Evolutionary conservation across 2,888 invertebrate species (phyloP).

Genomic region (Drosophila neotestacea): DNA sequence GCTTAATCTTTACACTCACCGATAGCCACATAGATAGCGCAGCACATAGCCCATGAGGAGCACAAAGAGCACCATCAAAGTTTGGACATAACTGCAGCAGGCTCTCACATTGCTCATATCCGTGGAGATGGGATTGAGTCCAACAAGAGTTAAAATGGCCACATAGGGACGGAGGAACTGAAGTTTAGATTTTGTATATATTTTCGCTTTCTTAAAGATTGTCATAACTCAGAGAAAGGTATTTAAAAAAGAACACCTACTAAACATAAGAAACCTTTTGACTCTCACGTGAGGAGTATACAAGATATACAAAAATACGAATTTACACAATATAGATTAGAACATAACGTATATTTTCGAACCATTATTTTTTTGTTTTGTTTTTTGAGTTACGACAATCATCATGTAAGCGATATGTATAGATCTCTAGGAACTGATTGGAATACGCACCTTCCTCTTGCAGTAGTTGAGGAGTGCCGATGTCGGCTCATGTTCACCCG

Average conservation of each 20-base stretch:
- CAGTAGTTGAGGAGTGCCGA: constrained; percentile 93
- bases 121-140: constrained; percentile 89
- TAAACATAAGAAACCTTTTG: no score
- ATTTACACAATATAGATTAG: no score
- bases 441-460: constrained; percentile 88
- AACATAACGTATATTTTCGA: no score
- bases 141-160: constrained; percentile 90
- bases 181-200: no score
- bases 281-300: no score
- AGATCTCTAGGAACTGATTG: background rate
- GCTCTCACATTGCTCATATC: constrained; percentile 88
- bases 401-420: no score
- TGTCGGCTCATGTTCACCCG: constrained; percentile 90
- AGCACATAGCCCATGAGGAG: constrained; percentile 90
- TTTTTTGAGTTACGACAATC: no score
- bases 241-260: no score
- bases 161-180: constrained; percentile 91
- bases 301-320: no score
- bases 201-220: no score
- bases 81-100: constrained; percentile 89
- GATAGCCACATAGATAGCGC: constrained; percentile 92
- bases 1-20: constrained; percentile 85
- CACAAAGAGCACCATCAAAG: constrained; percentile 88
- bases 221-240: no score
- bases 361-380: no score